phyloP scores from a whole-genome alignment of 2,888 invertebrate species.

The Catocala sponsa region DNA sequence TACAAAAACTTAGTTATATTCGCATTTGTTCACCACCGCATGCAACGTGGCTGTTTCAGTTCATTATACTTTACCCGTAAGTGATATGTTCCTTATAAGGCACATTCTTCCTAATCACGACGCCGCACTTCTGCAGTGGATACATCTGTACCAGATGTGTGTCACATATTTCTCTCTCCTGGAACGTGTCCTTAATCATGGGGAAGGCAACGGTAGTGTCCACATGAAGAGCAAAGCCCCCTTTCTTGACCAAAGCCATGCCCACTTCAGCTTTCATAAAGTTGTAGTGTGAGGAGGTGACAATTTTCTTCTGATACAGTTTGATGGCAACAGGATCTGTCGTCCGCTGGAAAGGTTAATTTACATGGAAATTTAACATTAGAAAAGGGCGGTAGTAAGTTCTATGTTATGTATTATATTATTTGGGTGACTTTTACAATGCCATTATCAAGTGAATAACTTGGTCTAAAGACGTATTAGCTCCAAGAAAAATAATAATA shows the following conservation, averaged over 20 bases:
- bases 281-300: conserved; percentile 64
- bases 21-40: too few relatives aligned
- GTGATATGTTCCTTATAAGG: conserved; percentile 89
- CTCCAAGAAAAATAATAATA: too few relatives aligned
- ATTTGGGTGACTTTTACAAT: too few relatives aligned
- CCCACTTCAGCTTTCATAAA: conserved; percentile 88
- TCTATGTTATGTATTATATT: too few relatives aligned
- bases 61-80: conserved; percentile 82
- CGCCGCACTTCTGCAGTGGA: conserved; percentile 87
- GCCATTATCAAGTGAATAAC: too few relatives aligned
- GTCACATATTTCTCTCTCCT: conserved; percentile 90
- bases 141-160: conserved; percentile 89
- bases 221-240: conserved; percentile 91
- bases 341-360: conserved; percentile 85
- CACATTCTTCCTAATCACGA: conserved; percentile 88
- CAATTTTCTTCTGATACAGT: conserved; percentile 89
- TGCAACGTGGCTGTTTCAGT: too few relatives aligned
- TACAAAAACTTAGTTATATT: too few relatives aligned
- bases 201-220: conserved; percentile 91
- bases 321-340: conserved; percentile 89
- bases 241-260: conserved; percentile 87
- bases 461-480: too few relatives aligned
- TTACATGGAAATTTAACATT: too few relatives aligned
- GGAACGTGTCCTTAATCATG: conserved; percentile 89
- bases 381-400: too few relatives aligned